Conservation (phyloP, 2,797 vertebrate species). For the Chelmon rostratus region DNA sequence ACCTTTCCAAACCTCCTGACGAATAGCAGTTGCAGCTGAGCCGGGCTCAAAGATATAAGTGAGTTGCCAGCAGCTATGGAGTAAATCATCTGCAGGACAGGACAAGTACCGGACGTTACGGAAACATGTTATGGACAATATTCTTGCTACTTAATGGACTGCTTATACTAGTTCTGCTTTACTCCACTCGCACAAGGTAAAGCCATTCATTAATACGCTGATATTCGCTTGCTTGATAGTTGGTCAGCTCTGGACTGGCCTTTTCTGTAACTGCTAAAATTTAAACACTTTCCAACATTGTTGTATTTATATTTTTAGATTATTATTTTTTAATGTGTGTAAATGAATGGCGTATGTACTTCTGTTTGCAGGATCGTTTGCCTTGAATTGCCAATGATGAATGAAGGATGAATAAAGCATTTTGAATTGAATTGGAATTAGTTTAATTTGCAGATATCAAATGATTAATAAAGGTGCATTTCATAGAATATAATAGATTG, state of each 20-base stretch:
- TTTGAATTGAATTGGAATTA: background rate
- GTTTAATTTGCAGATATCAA: background rate
- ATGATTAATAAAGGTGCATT: constrained; percentile 1
- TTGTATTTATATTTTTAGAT: background rate
- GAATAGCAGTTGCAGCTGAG: constrained; percentile 27
- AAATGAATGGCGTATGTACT: background rate
- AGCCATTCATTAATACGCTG: background rate
- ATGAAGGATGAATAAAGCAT: background rate
- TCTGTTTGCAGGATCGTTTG: background rate
- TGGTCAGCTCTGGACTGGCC: background rate
- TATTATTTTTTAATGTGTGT: background rate
- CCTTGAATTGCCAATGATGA: background rate
- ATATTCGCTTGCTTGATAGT: background rate
- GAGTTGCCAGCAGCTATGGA: constrained; percentile 21
- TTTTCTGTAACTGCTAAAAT: background rate
- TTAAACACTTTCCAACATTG: background rate
- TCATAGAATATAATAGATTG: background rate
- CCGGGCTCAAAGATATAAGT: constrained; percentile 38
- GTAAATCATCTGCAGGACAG: constrained; percentile 20
- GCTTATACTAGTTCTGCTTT: constrained; percentile 66
- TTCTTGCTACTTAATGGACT: constrained; percentile 69
- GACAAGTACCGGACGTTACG: constrained; percentile 9
- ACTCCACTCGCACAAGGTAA: constrained; percentile 79
- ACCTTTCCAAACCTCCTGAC: constrained; percentile 69
- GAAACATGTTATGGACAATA: constrained; percentile 77